Conservation (phyloP, 1,140 invertebrate genomes). For the Branchinecta lynchi region DNA sequence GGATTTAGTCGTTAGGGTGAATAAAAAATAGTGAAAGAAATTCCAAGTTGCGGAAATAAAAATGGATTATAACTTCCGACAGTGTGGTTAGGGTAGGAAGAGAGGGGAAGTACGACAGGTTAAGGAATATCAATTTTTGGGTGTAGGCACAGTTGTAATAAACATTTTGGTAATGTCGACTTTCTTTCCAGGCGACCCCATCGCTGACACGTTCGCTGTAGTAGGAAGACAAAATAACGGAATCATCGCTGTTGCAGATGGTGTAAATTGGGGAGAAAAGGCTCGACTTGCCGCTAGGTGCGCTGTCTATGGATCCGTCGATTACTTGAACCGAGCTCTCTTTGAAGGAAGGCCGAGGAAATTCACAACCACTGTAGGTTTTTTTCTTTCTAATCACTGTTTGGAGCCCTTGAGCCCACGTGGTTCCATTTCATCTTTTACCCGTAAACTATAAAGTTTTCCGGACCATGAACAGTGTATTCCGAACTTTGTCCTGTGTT, state of each 20-base stretch:
- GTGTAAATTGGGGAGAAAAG: conserved; percentile 85
- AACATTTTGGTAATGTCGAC: not conserved
- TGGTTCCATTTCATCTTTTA: no score
- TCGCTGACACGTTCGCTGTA: conserved; percentile 48
- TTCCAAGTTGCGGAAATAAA: no score
- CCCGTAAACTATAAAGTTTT: no score
- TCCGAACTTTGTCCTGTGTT: no score
- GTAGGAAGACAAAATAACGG: conserved; percentile 60
- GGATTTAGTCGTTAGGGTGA: no score
- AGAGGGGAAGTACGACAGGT: no score
- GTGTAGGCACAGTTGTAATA: not conserved
- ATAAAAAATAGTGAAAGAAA: no score
- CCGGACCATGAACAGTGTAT: no score
- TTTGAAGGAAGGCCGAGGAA: conserved; percentile 36
- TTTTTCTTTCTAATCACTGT: not conserved
- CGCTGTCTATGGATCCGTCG: conserved; percentile 69
- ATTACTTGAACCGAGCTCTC: conserved; percentile 63
- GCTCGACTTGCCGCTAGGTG: conserved; percentile 72
- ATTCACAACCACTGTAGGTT: conserved; percentile 33
- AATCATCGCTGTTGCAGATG: conserved; percentile 70
- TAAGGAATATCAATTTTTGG: no score
- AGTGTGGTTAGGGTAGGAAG: no score
- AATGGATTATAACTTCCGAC: no score
- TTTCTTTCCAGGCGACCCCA: not conserved
- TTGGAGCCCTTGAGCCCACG: no score